Percentiles rank a stretch among this genome's conserved stretches.
These are phyloP conservation scores for Macropus fuliginosus DNA, from an alignment of 2,797 vertebrate species.

Conservation along the genomic window DNA sequence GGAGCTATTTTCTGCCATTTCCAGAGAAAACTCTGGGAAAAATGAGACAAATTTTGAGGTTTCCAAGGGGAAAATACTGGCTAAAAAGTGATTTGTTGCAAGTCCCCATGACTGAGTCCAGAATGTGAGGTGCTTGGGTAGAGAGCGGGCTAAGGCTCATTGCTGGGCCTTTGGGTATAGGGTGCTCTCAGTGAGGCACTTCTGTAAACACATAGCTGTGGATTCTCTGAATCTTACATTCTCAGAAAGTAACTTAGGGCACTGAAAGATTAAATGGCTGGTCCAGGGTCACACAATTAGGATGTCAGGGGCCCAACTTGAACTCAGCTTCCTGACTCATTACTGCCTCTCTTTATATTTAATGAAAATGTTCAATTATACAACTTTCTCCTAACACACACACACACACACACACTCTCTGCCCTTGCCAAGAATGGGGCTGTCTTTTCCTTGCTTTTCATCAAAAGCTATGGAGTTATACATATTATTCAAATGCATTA, in stretches of 20 bases:
- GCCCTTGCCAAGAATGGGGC: neutral
- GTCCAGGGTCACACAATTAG: neutral
- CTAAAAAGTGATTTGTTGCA: neutral
- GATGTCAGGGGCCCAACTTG: neutral
- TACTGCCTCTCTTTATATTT: neutral
- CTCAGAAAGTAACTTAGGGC: neutral
- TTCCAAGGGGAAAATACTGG: neutral
- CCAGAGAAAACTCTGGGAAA: neutral
- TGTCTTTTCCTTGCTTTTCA: neutral
- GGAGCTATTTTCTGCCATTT: neutral
- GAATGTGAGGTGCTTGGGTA: neutral
- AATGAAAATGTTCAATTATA: neutral
- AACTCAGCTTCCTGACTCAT: neutral
- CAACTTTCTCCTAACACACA: neutral
- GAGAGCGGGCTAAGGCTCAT: neutral
- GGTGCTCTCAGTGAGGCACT: neutral
- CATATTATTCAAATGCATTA: neutral
- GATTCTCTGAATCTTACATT: neutral
- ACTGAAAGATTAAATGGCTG: neutral
- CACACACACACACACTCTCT: neutral
- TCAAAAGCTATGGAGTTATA: neutral
- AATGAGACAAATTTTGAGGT: neutral
- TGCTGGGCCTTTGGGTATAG: neutral
- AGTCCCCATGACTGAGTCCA: neutral
- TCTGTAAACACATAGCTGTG: neutral